Base-by-base conservation (phyloP, 2,888 invertebrate genomes). In the Keiferia lycopersicella region DNA sequence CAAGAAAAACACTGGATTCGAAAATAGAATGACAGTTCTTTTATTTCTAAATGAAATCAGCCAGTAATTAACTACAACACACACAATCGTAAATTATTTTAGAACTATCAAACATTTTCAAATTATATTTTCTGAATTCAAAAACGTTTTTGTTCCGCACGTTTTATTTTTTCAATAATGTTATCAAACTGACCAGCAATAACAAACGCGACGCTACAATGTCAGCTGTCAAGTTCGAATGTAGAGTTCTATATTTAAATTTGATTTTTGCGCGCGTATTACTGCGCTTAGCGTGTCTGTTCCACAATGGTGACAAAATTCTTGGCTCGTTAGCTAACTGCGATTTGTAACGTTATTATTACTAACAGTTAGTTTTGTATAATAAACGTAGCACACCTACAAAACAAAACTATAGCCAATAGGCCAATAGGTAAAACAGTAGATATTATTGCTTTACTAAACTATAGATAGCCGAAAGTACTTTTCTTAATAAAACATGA, bases 171-270 rank as follows among this genome's bases (percentile, higher is more conserved):
- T 51, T 18, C 14, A 71, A 73, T 67, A 68, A 73, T 69, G 66
- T 65, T 75, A 76, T 75, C 73, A 73, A 74, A 77, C 77, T 72
- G 77, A 73, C 74, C 76, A 75, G 79, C 81, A 82, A 59, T 62
- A 65, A 86, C 75, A 84, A 81, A 77, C 80, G 80, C 84, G 81
- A 75, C 82, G 77, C 82, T 80, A 87, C 83, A 86, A 86, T 90
- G 88, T 88, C 86, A 84, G 84, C 63, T 67, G 79, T 80, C 74
- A 72, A 76, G 76, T 79, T 84, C 83, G 83, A 84, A 84, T 77
- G 83, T 82, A 79, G 79, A 77, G 74, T 73, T 79, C 83, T 84
- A 83, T 80, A 82, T 80, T 81, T 83, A 84, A 82, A 83, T 79
- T 75, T 71, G 69, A 80, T 78, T 83, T 82, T 81, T 79, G 80